Conservation (phyloP, 2,797 vertebrate genomes). For the Chromis chromis region DNA sequence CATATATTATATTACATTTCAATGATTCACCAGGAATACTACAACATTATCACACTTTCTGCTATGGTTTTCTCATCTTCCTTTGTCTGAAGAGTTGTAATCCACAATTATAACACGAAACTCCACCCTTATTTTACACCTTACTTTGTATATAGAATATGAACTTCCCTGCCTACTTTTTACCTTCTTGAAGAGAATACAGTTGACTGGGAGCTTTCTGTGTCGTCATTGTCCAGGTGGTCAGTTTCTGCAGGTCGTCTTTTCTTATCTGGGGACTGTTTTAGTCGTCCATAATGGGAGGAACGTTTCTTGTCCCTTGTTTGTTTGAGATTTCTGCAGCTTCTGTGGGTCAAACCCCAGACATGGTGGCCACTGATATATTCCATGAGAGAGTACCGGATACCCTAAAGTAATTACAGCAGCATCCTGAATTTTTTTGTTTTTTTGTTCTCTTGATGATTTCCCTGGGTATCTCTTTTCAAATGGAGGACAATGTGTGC, state of each 20-base stretch:
- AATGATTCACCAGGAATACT: neutral
- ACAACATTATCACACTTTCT: neutral
- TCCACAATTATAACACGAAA: neutral
- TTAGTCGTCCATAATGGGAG: constrained; percentile 57
- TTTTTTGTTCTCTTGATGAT: constrained; percentile 83
- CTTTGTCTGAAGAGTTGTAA: neutral
- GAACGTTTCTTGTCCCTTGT: constrained; percentile 64
- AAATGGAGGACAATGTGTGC: constrained; percentile 83
- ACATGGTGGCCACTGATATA: constrained; percentile 81
- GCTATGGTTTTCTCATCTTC: neutral
- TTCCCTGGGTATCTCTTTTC: constrained; percentile 86
- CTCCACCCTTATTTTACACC: neutral
- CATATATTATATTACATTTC: neutral
- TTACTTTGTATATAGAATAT: neutral
- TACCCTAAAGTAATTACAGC: constrained; percentile 86
- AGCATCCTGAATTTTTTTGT: constrained; percentile 71
- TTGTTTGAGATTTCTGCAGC: constrained; percentile 63
- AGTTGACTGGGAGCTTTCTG: constrained; percentile 10
- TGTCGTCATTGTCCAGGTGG: constrained; percentile 49
- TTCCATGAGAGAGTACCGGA: constrained; percentile 83
- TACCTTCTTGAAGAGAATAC: neutral
- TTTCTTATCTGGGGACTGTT: constrained; percentile 43
- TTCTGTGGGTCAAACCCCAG: constrained; percentile 71
- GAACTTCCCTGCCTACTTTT: neutral
- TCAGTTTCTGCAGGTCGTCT: constrained; percentile 55